Evolutionary conservation across 2,888 invertebrate genomes (phyloP), one percentile per base, ranked within the genome.

Genomic region (Punctoribates punctum): DNA sequence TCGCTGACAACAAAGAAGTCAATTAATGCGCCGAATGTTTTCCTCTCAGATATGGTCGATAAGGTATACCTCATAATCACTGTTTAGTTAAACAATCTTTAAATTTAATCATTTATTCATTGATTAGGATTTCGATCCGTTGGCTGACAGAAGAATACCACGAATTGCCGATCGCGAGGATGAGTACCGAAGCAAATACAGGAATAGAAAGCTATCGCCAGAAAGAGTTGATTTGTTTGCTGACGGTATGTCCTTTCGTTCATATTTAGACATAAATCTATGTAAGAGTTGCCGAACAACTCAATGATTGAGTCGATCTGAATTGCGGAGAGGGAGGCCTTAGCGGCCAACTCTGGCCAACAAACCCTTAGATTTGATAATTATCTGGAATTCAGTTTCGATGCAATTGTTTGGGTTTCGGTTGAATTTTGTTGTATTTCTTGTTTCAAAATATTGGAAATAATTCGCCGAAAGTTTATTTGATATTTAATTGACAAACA

Each of bases 161-260:
- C 96, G 94, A 20, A 94, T 98, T 83, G 93, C 94, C 0, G 97
- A 98, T 82, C 88, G 96, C 80, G 97, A 98, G 86, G 96, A 97
- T 89, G 97, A 98, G 83, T 99, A 99, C 83, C 88, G 94, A 76
- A 92, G 92, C 82, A 91, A 92, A 81, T 88, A 94, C 81, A 88
- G 94, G 78, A 88, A 91, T 84, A 90, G 93, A 81, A 82, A 91
- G 79, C 96, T 99, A 82, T 99, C 99, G 5, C 99, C 99, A 0
- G 97, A 96, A 83, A 88, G 99, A 82, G 90, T 91, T 80, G 99
- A 99, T 88, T 96, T 96, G 48, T 99, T 99, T 88, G 94, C 96
- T 83, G 95, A 96, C 88, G 96, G 96, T 95, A 88, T 86, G 89
- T 83, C 75, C 8, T 34, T 75, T 46, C 65, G 73, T 75, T 77